Conservation (phyloP, 2,888 invertebrate species). For the Tiliacea citrago region DNA sequence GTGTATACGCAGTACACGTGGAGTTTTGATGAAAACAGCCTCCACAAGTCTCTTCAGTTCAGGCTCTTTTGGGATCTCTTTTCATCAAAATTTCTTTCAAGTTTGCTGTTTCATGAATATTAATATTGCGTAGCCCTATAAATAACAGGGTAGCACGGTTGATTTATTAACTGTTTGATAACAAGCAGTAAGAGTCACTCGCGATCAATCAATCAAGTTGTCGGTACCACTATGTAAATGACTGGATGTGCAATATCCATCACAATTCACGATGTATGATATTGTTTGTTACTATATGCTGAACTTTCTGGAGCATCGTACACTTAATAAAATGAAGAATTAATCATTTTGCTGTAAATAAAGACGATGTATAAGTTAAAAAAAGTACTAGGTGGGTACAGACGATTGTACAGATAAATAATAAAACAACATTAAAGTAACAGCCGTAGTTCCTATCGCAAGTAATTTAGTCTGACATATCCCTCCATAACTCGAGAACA, state of each 20-base stretch:
- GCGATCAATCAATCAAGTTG: constrained; percentile 76
- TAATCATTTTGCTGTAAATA: neutral
- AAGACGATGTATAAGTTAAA: neutral
- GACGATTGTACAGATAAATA: constrained; percentile 13
- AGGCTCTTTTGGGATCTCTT: neutral
- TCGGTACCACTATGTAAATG: constrained; percentile 75
- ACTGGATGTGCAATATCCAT: constrained; percentile 70
- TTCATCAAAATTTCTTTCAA: constrained; percentile 20
- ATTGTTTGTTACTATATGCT: constrained; percentile 27
- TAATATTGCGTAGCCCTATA: constrained; percentile 51
- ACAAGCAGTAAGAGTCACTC: constrained; percentile 73
- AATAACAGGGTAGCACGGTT: constrained; percentile 62
- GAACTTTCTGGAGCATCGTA: constrained; percentile 11
- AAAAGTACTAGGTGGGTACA: neutral
- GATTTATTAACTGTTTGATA: constrained; percentile 76
- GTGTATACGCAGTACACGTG: neutral
- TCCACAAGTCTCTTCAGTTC: constrained; percentile 4
- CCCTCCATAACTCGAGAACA: constrained; percentile 54
- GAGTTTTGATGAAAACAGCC: constrained; percentile 6
- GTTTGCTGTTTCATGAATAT: constrained; percentile 44
- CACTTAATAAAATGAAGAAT: constrained; percentile 6
- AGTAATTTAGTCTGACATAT: constrained; percentile 41
- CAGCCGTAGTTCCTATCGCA: constrained; percentile 45
- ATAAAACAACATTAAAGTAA: constrained; percentile 29
- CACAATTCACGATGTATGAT: constrained; percentile 34